Evolutionary conservation across 2,113 vertebrate species (phyloP), one percentile per base, ranked within the genome.

Genomic region (Trichechus manatus): DNA sequence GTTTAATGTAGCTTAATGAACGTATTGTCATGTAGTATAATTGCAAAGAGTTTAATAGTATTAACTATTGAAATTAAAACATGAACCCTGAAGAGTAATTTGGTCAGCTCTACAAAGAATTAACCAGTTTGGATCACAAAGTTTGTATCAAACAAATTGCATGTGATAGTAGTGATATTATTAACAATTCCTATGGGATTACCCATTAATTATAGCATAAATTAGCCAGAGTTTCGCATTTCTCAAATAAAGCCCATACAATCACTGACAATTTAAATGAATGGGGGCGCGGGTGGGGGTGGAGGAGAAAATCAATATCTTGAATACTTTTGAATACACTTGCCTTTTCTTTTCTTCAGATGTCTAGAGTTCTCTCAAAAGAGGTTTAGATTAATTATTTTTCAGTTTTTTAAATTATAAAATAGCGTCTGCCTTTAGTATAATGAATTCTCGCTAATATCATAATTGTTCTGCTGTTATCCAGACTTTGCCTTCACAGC

Each of bases 71-170:
- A 96, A 97, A 97, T 61, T 27, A 97, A 95, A 97, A 89, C 42
- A 81, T 91, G 87, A 97, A 95, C 70, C 82, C 72, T 81, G 77
- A 68, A 68, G 93, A 80, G 61, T 96, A 97, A 97, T 97, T 95
- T 95, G 68, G 64, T 96, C 86, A 97, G 63, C 47, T 92, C 29
- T 87, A 83, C 47, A 97, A 97, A 97, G 42, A 97, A 88, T 79
- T 92, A 95, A 95, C 93, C 95, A 33, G 96, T 97, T 96, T 47
- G 64, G 33, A 96, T 96, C 78, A 96, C 47, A 59, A 31, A 95
- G 53, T 80, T 97, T 93, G 96, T 97, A 91, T 89, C 90, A 97
- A 98, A 92, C 53, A 96, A 98, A 97, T 92, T 97, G 44, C 61
- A 95, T 87, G 33, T 78, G n/a, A 93, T 94, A 93, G 27, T 72